Evolutionary conservation across 2,113 vertebrate species (phyloP), one percentile per base, ranked within the genome.

Genomic region (Leptobrachium leishanense): DNA sequence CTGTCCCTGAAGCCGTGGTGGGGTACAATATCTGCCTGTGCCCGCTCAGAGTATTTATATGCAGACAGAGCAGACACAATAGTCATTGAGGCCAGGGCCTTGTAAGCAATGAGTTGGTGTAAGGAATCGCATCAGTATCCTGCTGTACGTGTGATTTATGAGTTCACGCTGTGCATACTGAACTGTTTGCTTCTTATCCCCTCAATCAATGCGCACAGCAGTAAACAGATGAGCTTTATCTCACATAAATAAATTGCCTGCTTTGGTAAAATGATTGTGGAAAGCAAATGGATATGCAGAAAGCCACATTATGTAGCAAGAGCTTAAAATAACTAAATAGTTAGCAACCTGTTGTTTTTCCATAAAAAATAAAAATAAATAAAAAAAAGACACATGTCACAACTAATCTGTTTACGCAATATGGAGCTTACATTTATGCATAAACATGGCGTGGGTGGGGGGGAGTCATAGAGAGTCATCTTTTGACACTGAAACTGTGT

Each of bases 191-290:
- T 72, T 41, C 20, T 43, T 53, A 79, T 72, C 39, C 44, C 68
- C 71, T 80, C 77, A 74, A 74, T 80, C 77, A 80, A 73, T 80
- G 70, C 64, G 63, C 77, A 73, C 77, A 73, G 70, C 77, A 57
- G 63, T 57, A 12, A 68, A 63, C 63, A 73, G 71, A 80, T 68
- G 54, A 74, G 55, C 68, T 74, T 55, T 73, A 73, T 73, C 59
- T 73, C 77, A 73, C 63, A n/a, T 67, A 74, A 80, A 67, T 43
- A 80, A n/a, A 73, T 74, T 39, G 63, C 63, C 63, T 50, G 67
- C 41, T 57, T 77, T 65, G 43, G 69, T 43, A 72, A 68, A 71
- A 55, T 79, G 12, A 50, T 79, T 50, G 46, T 72, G 46, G 41
- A 66, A 54, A 72, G 68, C 15, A 66, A 72, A 72, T 69, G 20